phyloP scores from a whole-genome alignment of 2,797 vertebrate species.

The Crenichthys baileyi region DNA sequence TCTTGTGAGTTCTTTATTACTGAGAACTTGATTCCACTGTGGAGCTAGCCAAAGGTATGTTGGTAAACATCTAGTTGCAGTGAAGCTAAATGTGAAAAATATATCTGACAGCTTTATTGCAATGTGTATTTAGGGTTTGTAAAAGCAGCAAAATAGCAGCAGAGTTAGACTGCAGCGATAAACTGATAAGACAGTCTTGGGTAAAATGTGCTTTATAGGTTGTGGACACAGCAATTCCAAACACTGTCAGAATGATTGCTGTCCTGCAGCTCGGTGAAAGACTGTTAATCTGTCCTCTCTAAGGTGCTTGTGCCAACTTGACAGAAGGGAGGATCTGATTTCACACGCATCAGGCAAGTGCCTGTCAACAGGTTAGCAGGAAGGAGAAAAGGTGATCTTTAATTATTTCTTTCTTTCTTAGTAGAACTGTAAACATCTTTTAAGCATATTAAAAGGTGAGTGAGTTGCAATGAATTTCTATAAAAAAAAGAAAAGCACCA shows the following conservation, averaged over 20 bases:
- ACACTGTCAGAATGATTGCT: constrained; percentile 42
- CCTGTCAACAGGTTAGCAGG: constrained; percentile 14
- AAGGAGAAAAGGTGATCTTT: background rate
- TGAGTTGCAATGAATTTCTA: background rate
- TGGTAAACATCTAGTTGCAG: background rate
- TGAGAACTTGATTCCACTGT: background rate
- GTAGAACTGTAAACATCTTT: background rate
- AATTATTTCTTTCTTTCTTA: background rate
- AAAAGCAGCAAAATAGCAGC: constrained; percentile 9
- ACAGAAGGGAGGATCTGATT: constrained; percentile 24
- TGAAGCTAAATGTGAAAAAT: background rate
- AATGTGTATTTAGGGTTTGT: background rate
- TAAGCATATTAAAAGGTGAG: background rate
- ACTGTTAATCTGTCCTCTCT: constrained; percentile 40
- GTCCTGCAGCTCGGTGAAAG: constrained; percentile 41
- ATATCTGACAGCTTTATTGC: background rate
- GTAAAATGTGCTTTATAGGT: constrained; percentile 28
- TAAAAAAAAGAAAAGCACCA: background rate
- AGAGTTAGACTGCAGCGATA: constrained; percentile 34
- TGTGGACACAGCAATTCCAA: constrained; percentile 40
- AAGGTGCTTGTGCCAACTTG: constrained; percentile 32
- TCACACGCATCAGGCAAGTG: constrained; percentile 20
- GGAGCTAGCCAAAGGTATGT: background rate
- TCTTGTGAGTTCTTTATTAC: background rate
- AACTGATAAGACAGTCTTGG: constrained; percentile 24